These are phyloP conservation scores for Colletes collaris DNA, from an alignment of 2,888 invertebrate species.

Conservation along the genomic window DNA sequence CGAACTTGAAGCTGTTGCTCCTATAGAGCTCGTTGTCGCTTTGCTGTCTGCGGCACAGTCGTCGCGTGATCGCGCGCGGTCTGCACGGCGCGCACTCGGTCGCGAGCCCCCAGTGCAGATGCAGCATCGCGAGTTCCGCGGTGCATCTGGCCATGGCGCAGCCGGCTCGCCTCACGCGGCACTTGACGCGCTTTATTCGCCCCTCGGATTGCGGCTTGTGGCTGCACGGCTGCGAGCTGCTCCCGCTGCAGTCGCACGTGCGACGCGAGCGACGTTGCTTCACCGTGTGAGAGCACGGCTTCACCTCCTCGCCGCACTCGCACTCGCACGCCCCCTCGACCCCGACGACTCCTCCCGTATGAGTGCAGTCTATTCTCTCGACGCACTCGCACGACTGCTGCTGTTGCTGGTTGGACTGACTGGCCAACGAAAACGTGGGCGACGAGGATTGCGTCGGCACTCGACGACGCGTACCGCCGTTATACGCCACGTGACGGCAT, in stretches of 20 bases:
- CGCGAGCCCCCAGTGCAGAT: conserved; percentile 85
- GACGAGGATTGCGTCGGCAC: conserved; percentile 46
- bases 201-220: conserved; percentile 78
- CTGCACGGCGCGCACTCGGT: conserved; percentile 85
- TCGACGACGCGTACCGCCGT: conserved; percentile 71
- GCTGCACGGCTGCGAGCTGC: conserved; percentile 73
- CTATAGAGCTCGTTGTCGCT: conserved; percentile 94
- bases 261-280: conserved; percentile 72
- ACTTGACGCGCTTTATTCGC: conserved; percentile 80
- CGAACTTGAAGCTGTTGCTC: conserved; percentile 94
- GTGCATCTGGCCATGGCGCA: conserved; percentile 81
- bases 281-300: conserved; percentile 77
- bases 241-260: conserved; percentile 74
- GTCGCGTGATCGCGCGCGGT: conserved; percentile 87
- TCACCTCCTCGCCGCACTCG: conserved; percentile 68
- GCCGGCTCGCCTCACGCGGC: conserved; percentile 79
- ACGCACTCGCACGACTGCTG: conserved; percentile 63
- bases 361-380: conserved; percentile 62
- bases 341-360: conserved; percentile 39
- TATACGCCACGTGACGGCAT: conserved; percentile 74
- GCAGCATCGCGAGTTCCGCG: conserved; percentile 80
- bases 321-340: conserved; percentile 72
- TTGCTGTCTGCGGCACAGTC: conserved; percentile 89
- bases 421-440: conserved; percentile 45
- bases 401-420: conserved; percentile 40